These are phyloP conservation scores for Trypoxylon attenuatum DNA, from an alignment of 2,888 invertebrate genomes.

Conservation along the genomic window DNA sequence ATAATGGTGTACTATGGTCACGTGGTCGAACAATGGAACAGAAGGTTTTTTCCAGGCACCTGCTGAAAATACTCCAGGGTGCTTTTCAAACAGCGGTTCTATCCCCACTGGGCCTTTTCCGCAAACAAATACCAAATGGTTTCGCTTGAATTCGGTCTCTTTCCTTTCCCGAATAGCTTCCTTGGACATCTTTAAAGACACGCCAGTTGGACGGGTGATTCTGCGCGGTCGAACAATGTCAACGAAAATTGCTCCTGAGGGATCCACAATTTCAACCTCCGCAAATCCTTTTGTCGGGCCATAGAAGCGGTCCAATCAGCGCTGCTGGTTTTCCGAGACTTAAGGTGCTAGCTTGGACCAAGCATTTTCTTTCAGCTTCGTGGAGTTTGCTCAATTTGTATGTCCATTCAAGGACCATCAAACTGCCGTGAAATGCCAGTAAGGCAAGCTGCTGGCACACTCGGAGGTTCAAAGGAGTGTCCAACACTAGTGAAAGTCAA, in stretches of 20 bases:
- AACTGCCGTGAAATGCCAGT: background rate
- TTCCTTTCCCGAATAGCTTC: conserved; percentile 16
- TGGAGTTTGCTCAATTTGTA: conserved; percentile 21
- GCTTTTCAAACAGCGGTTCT: background rate
- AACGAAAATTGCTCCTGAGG: conserved; percentile 28
- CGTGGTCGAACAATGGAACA: no score
- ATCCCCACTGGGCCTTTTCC: background rate
- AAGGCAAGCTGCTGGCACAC: no score
- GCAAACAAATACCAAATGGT: conserved; percentile 21
- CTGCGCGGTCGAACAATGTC: conserved; percentile 24
- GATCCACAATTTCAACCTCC: conserved; percentile 35
- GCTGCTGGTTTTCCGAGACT: conserved; percentile 5
- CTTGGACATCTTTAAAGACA: conserved; percentile 32
- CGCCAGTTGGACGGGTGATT: conserved; percentile 32
- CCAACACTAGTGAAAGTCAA: no score
- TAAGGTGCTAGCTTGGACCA: background rate
- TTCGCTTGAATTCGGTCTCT: background rate
- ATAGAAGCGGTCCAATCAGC: conserved; percentile 35
- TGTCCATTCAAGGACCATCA: conserved; percentile 11
- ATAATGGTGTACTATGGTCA: no score
- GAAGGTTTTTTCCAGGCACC: no score
- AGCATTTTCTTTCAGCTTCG: conserved; percentile 7
- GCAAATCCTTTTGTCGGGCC: conserved; percentile 18
- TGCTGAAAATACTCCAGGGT: no score
- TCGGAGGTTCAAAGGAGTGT: no score